Evolutionary conservation across 2,113 vertebrate genomes (phyloP), one percentile per base, ranked within the genome.

Genomic region (Lota lota): DNA sequence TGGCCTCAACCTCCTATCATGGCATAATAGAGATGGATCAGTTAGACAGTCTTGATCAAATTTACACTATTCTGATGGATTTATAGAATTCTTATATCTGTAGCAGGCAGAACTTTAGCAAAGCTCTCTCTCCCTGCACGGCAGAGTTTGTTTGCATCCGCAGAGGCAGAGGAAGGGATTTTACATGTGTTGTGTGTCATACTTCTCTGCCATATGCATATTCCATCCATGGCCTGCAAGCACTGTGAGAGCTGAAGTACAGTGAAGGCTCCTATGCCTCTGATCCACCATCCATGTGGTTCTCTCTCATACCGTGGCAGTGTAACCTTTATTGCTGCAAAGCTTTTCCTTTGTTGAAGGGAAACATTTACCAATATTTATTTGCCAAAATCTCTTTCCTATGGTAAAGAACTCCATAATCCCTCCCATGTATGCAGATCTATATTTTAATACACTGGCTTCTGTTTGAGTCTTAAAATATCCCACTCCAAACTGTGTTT

Each of bases 381-480:
- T 87, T 88, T 88, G 82, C 80, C 84, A 87, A 88, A 84, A 87
- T 89, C 80, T 91, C 88, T 89, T 90, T 89, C 84, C 88, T 87
- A 88, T 89, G 86, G 87, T 88, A 88, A 89, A 90, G 86, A 89
- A 79, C 74, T 85, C 85, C 82, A 88, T 72, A 83, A 76, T 78
- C 75, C 77, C 70, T 72, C 75, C 67, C 80, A 83, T 81, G 68
- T 85, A 84, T 88, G 85, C 87, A 89, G 83, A 90, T 88, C 82
- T 88, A 87, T 90, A 88, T 88, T 89, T 92, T 89, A 85, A 85
- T 86, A 87, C 28, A 73, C 83, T 80, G 78, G 59, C 77, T 83
- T 82, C 69, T 8, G 40, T 47, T 67, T 85, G 79, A 85, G 79
- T 83, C 79, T 81, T 85, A 59, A 54, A 66, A 70, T 78, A 70